Percentiles rank a stretch among this genome's conserved stretches.
Conservation (phyloP, 2,797 vertebrate species). For the Scleropages formosus region DNA sequence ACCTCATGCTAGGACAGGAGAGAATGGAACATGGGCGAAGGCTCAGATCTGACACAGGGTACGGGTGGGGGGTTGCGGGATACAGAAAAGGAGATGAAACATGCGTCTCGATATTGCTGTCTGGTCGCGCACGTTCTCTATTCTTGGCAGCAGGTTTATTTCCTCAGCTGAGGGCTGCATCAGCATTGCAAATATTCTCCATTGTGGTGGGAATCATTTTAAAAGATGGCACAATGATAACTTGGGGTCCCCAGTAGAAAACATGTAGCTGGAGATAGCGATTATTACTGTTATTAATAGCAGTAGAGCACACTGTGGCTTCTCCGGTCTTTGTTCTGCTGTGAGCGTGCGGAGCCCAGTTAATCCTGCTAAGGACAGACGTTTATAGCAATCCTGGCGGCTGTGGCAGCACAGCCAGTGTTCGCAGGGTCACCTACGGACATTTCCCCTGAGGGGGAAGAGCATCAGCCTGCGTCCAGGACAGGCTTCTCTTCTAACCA, state of each 20-base stretch:
- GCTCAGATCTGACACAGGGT: background rate
- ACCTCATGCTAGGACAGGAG: background rate
- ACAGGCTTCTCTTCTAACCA: background rate
- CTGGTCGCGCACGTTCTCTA: background rate
- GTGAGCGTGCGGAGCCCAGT: background rate
- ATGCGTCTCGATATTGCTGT: conserved; percentile 2
- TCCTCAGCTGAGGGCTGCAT: background rate
- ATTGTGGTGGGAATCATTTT: background rate
- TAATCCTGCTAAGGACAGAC: background rate
- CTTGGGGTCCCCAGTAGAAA: background rate
- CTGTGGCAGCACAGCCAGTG: background rate
- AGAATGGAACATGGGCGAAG: background rate
- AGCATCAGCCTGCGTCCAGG: background rate
- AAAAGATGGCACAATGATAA: background rate
- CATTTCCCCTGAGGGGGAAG: too few relatives aligned
- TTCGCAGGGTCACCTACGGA: background rate
- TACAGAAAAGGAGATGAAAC: background rate
- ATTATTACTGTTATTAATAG: conserved; percentile 11
- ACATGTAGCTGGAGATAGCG: background rate
- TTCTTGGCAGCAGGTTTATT: background rate
- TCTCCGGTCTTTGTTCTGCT: background rate
- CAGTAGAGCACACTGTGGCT: background rate
- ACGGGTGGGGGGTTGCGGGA: background rate
- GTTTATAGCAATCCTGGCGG: background rate
- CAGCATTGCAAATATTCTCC: background rate